Conservation (phyloP, 1,140 invertebrate species). For the Diachasmimorpha longicaudata region DNA sequence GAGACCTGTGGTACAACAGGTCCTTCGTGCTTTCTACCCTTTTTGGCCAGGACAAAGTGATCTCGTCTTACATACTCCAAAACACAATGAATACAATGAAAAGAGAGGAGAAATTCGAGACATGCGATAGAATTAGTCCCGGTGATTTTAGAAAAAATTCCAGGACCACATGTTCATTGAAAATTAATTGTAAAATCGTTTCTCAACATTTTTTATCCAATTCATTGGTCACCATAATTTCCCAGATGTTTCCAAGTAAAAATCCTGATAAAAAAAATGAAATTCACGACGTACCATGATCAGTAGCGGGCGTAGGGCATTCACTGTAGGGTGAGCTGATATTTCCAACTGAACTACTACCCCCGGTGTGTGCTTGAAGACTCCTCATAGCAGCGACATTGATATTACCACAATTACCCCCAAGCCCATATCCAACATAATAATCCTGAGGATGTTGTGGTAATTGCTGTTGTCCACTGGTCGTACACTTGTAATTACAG, state of each 20-base stretch:
- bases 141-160: too few species aligned
- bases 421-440: constrained; percentile 51
- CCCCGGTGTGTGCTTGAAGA: constrained; percentile 43
- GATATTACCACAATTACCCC: constrained; percentile 31
- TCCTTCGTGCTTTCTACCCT: constrained; percentile 14
- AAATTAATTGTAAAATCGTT: too few species aligned
- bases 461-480: constrained; percentile 24
- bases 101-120: not conserved
- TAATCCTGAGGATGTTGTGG: constrained; percentile 49
- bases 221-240: too few species aligned
- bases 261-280: not conserved
- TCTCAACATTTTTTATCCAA: too few species aligned
- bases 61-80: not conserved
- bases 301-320: constrained; percentile 47
- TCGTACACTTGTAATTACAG: constrained; percentile 41
- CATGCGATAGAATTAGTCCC: not conserved
- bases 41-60: not conserved
- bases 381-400: constrained; percentile 41
- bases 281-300: constrained; percentile 46
- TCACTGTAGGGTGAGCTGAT: constrained; percentile 44
- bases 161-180: too few species aligned
- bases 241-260: too few species aligned
- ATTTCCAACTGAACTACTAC: constrained; percentile 40
- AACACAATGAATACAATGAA: not conserved
- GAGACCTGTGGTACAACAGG: not conserved